Base-by-base conservation (phyloP, 2,797 vertebrate genomes). In the Sternarchorhynchus goeldii region DNA sequence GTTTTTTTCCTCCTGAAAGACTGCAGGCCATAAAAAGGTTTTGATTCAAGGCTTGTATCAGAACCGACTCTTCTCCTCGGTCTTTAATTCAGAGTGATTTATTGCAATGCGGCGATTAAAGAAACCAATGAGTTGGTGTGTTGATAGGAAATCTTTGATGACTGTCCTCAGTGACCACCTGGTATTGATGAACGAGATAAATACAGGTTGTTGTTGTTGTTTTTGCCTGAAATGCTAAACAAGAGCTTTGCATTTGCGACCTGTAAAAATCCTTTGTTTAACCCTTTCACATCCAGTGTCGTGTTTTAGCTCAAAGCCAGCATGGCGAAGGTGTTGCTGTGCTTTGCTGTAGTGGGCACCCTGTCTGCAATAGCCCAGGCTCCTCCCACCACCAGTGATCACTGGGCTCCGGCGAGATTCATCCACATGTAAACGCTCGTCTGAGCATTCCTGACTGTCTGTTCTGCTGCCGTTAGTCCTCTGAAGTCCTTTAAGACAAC, bases 361-460 rank as follows among this genome's bases (percentile, higher is more conserved):
- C 63, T 66, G 72, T 56, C 16, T 17, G 57, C 39, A 41, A 10
- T 6, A 41, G 39, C 1, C 25, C 25, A 25, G 25, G 25, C 25
- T 25, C 25, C 25, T 25, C 25, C 60, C 8, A 57, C 58, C 58
- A 59, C 85, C 82, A 86, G 85, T 80, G 78, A 82, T 78, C 34
- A 59, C 36, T 50, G 76, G 78, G 78, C 67, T 76, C 80, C 34
- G 55, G 74, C 60, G 60, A 76, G 72, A 72, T 83, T 76, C 83
- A 75, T 82, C 68, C 75, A 71, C 56, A 5, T 73, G 73, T 65
- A 81, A 84, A 78, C 57, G 68, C 66, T 65, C 41, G 60, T 82
- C 79, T 86, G 80, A 82, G 79, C 79, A 71, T 55, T 29, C 55
- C 53, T 82, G 68, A 45, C 84, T 80, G 70, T 81, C 82, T 69